Evolutionary conservation across 2,797 vertebrate genomes (phyloP), one percentile per base, ranked within the genome.

Genomic region (Podargus strigoides): DNA sequence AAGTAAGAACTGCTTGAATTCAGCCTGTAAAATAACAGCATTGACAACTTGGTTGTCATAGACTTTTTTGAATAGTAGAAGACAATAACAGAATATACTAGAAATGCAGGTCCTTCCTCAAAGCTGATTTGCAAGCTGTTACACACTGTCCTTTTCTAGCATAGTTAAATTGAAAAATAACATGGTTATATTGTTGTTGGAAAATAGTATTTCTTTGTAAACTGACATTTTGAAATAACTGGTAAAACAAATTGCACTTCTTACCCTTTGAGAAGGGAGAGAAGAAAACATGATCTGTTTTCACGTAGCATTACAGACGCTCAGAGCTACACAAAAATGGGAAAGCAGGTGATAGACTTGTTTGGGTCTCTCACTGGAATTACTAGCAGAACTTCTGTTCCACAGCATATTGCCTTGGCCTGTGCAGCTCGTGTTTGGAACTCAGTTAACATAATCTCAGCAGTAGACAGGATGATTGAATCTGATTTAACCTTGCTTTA

Each of bases 1-100:
- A 94, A 98, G 97, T 97, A 37, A 49, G 53, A 74, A 4, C n/a
- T 41, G 19, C 37, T 59, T 49, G n/a, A 79, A 47, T 55, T 79
- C 55, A 32, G 34, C 47, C 39, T 56, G 34, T 46, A 37, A 32
- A 73, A 39, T 70, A 64, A n/a, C 30, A 6, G 19, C 17, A 72
- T 44, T 64, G 50, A 50, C 11, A 52, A 24, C 28, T 41, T 46
- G 9, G 5, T 52, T 74, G 12, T 44, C 14, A 11, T 3, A 24
- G 27, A 28, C 11, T 8, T 56, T 28, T 60, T 55, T 67, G 12
- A 63, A 7, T 36, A 46, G 42, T 44, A 37, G 44, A 49, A 52
- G 30, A 12, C 19, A 24, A 2, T 56, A 70, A 63, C 18, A 73
- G 78, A 90, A 47, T 44, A 36, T 4, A 56, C 14, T 42, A n/a